These are phyloP conservation scores for Ameiurus melas DNA, from an alignment of 2,113 vertebrate species.

Conservation along the genomic window DNA sequence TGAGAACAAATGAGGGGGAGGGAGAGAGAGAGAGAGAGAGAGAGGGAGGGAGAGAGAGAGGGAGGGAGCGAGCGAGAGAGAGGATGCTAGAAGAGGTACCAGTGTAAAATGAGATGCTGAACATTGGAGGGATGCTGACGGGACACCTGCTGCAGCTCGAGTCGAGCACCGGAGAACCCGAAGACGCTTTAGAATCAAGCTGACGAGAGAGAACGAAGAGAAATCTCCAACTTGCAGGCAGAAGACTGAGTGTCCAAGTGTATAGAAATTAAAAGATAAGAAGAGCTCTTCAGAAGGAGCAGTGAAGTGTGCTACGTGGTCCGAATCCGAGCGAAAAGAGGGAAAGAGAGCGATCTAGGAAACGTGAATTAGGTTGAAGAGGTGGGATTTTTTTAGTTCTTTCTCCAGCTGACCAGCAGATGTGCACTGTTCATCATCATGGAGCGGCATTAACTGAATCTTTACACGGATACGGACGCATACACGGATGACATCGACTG, in stretches of 20 bases:
- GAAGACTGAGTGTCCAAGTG: background rate
- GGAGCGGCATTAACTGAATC: background rate
- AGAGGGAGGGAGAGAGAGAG: slow-evolving; percentile 6
- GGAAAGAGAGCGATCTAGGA: background rate
- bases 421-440: background rate
- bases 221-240: background rate
- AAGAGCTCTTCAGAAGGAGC: background rate
- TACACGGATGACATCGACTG: background rate
- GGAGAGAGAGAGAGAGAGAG: slow-evolving; percentile 19
- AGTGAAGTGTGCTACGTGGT: background rate
- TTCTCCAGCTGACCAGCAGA: background rate
- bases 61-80: slow-evolving; percentile 28
- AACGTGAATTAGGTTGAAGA: background rate
- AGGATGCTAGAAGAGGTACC: slow-evolving; percentile 24
- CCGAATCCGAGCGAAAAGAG: background rate
- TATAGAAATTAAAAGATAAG: background rate
- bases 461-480: background rate
- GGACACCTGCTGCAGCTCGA: slow-evolving; percentile 38
- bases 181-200: background rate
- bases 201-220: background rate
- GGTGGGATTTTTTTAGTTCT: background rate
- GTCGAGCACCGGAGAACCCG: background rate
- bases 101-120: slow-evolving; percentile 44
- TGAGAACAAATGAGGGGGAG: slow-evolving; percentile 8
- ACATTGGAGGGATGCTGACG: slow-evolving; percentile 39